These are phyloP conservation scores for Cerceris rybyensis DNA, from an alignment of 2,888 invertebrate genomes.

Conservation along the genomic window DNA sequence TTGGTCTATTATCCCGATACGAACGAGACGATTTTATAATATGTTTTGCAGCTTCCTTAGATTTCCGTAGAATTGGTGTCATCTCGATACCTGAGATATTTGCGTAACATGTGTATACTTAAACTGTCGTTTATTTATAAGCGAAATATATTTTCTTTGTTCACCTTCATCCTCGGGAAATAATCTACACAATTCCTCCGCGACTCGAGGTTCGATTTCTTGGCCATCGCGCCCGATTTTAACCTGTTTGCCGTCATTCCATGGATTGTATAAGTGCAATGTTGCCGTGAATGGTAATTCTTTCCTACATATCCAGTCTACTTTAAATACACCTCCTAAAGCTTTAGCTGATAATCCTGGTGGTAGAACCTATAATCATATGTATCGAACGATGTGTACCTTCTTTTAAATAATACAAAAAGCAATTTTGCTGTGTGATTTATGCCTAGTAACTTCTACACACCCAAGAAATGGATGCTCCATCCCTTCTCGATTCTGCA, in stretches of 20 bases:
- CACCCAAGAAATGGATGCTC: conserved; percentile 95
- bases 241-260: conserved; percentile 99
- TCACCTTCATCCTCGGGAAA: conserved; percentile 95
- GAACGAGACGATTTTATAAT: conserved; percentile 83
- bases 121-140: not conserved
- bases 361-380: conserved; percentile 85
- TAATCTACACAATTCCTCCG: conserved; percentile 95
- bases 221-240: conserved; percentile 99
- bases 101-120: not conserved
- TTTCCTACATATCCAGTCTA: conserved; percentile 98
- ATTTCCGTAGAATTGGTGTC: conserved; percentile 92
- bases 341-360: conserved; percentile 96
- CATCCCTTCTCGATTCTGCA: conserved; percentile 94
- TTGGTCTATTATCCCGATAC: conserved; percentile 70
- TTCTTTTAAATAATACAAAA: too few species aligned
- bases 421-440: too few species aligned
- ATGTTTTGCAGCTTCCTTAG: conserved; percentile 91
- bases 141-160: not conserved
- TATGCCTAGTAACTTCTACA: not conserved
- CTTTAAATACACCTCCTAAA: conserved; percentile 96
- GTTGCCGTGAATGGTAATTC: conserved; percentile 96
- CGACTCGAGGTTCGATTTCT: conserved; percentile 98
- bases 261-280: conserved; percentile 96
- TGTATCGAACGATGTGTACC: not conserved
- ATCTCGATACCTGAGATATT: conserved; percentile 86